These are phyloP conservation scores for Slavum lentiscoides DNA, from an alignment of 2,888 invertebrate species.

Conservation along the genomic window DNA sequence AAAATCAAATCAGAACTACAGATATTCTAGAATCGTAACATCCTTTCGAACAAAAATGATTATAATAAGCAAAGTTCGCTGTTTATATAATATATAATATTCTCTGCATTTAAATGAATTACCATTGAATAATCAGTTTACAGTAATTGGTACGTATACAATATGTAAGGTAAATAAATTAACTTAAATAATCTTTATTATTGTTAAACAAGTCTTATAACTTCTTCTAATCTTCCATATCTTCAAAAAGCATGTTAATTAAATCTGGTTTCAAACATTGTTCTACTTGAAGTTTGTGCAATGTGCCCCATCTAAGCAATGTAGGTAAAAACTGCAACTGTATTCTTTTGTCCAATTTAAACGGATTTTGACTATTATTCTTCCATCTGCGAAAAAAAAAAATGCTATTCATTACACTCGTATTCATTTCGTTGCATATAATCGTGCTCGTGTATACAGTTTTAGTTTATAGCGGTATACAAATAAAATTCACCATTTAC, in stretches of 20 bases:
- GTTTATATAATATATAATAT: no score
- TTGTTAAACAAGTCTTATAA: background rate
- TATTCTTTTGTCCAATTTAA: slow-evolving; percentile 74
- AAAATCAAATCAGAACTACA: no score
- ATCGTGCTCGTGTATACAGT: background rate
- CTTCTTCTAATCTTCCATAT: slow-evolving; percentile 65
- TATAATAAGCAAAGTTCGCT: no score
- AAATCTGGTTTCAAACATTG: slow-evolving; percentile 75
- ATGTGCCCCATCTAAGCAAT: slow-evolving; percentile 75
- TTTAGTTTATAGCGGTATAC: no score
- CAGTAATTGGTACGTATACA: no score
- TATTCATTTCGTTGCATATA: background rate
- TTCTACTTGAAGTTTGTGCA: slow-evolving; percentile 77
- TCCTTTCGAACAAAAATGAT: no score
- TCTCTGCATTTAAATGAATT: no score
- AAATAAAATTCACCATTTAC: no score
- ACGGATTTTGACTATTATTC: slow-evolving; percentile 73
- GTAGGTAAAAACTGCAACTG: slow-evolving; percentile 81
- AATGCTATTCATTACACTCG: no score
- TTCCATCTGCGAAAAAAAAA: slow-evolving; percentile 72
- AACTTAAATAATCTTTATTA: background rate
- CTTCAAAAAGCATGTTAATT: slow-evolving; percentile 78
- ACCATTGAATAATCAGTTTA: no score
- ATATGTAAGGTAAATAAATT: background rate
- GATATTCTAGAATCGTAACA: no score